These are phyloP conservation scores for Regulus satrapa DNA, from an alignment of 2,113 vertebrate species.

Conservation along the genomic window DNA sequence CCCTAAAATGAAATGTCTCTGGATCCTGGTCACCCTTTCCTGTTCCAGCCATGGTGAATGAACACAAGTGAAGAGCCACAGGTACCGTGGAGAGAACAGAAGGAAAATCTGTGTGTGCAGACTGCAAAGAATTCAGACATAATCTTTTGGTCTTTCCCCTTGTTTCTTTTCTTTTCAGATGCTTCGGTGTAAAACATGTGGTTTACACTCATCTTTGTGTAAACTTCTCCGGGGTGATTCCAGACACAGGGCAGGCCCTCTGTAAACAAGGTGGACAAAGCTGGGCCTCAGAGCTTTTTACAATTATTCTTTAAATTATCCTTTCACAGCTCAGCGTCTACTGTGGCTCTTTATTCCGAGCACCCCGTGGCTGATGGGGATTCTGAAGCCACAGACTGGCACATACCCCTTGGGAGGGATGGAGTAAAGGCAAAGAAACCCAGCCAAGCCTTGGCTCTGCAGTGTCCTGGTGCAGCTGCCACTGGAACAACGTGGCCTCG, in stretches of 20 bases:
- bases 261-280: constrained; percentile 43
- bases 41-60: neutral
- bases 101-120: neutral
- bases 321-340: too few relatives aligned
- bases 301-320: too few relatives aligned
- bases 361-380: neutral
- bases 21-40: neutral
- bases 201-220: constrained; percentile 50
- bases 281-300: neutral
- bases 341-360: neutral
- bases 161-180: constrained; percentile 33
- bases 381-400: neutral
- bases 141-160: neutral
- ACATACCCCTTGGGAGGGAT: neutral
- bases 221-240: neutral
- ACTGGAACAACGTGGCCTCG: neutral
- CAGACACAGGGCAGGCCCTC: constrained; percentile 10
- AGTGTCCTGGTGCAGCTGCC: too few relatives aligned
- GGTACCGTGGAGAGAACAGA: neutral
- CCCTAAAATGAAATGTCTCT: neutral
- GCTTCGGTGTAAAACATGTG: constrained; percentile 22
- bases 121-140: constrained; percentile 46
- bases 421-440: neutral
- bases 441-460: too few relatives aligned
- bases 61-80: neutral